A percentile compares a stretch with the other conserved stretches of the same genome.
Conservation (phyloP, 2,888 invertebrate species). For the Drosophila eohydei region DNA sequence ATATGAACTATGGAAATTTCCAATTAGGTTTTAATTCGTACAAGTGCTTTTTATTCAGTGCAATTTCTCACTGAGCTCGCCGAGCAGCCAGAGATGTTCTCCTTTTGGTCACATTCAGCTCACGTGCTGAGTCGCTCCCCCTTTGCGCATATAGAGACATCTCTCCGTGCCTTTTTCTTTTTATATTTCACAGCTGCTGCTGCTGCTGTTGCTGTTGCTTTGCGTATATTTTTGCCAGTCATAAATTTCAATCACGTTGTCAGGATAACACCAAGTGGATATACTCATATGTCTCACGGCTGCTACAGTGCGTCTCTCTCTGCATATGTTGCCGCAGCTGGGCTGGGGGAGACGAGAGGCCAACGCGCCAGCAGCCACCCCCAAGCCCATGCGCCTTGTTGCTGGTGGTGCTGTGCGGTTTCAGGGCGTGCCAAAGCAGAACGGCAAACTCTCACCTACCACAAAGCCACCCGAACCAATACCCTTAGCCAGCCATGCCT, state of each 20-base stretch:
- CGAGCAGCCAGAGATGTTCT: constrained; percentile 15
- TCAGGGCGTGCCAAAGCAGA: constrained; percentile 66
- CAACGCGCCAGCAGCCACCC: constrained; percentile 12
- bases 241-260: constrained; percentile 81
- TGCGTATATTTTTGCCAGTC: constrained; percentile 75
- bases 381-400: constrained; percentile 14
- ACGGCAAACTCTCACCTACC: constrained; percentile 36
- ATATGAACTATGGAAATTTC: constrained; percentile 82
- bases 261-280: constrained; percentile 79
- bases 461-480: background rate
- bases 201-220: constrained; percentile 31
- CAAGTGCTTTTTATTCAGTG: constrained; percentile 81
- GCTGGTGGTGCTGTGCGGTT: constrained; percentile 45
- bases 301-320: constrained; percentile 27
- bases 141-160: background rate
- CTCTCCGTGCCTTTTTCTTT: constrained; percentile 15
- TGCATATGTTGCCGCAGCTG: constrained; percentile 60
- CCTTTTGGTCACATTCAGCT: constrained; percentile 55
- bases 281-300: constrained; percentile 68
- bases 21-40: constrained; percentile 82
- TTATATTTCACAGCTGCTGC: constrained; percentile 48
- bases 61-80: constrained; percentile 73
- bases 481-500: background rate
- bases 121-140: constrained; percentile 53
- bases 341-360: background rate